Conservation (phyloP, 2,888 invertebrate species). For the Biston betularia region DNA sequence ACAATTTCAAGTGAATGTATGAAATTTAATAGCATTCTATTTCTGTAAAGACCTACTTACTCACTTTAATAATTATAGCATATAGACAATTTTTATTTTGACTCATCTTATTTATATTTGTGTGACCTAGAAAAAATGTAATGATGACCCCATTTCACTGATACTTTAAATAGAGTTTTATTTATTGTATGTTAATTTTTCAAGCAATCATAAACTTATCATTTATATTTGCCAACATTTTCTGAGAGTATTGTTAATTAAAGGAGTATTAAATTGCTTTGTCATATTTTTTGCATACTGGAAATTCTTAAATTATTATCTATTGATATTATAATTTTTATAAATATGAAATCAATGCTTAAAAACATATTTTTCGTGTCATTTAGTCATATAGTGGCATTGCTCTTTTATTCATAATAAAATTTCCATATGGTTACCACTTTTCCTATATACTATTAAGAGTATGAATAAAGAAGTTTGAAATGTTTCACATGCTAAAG, state of each 20-base stretch:
- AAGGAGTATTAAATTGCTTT: too few relatives aligned
- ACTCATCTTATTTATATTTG: not conserved
- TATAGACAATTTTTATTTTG: not conserved
- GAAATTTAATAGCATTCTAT: not conserved
- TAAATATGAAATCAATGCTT: not conserved
- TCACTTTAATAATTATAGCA: constrained; percentile 21
- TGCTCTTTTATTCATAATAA: not conserved
- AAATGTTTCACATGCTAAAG: constrained; percentile 8
- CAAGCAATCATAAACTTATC: not conserved
- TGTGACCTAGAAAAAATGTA: constrained; percentile 5
- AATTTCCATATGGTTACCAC: constrained; percentile 46
- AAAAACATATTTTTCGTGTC: too few relatives aligned
- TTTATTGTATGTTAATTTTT: not conserved
- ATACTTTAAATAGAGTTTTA: not conserved
- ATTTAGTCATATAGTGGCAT: not conserved
- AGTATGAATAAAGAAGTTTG: constrained; percentile 1
- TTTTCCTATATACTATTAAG: constrained; percentile 10
- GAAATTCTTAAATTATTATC: too few relatives aligned
- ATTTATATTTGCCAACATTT: not conserved
- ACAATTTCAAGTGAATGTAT: too few relatives aligned
- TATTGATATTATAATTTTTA: not conserved
- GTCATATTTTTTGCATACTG: too few relatives aligned
- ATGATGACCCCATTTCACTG: not conserved
- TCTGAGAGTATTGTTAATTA: too few relatives aligned
- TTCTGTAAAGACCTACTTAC: constrained; percentile 12